phyloP scores from a whole-genome alignment of 2,797 vertebrate genomes.

The Alectoris magna region DNA sequence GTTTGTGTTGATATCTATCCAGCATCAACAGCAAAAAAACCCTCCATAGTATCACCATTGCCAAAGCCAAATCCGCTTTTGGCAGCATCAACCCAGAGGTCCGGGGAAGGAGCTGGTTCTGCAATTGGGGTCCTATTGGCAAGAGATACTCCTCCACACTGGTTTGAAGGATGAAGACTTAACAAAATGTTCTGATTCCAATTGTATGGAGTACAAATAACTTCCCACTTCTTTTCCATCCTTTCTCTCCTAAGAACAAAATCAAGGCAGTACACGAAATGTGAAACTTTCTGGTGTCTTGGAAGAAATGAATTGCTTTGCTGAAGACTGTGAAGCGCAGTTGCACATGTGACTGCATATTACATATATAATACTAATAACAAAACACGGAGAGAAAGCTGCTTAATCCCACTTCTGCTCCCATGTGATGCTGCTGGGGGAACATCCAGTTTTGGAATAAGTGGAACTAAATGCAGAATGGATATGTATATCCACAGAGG shows the following conservation, averaged over 20 bases:
- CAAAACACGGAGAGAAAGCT: conserved; percentile 45
- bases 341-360: conserved; percentile 27
- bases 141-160: neutral
- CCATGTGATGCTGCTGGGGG: conserved; percentile 6
- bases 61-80: neutral
- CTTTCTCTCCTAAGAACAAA: conserved; percentile 10
- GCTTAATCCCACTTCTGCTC: conserved; percentile 47
- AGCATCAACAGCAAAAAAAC: neutral
- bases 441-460: neutral
- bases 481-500: conserved; percentile 14
- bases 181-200: neutral
- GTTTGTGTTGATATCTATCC: neutral
- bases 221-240: neutral
- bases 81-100: neutral
- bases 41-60: neutral
- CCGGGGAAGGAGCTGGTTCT: neutral
- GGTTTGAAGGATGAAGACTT: neutral
- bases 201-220: neutral
- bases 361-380: conserved; percentile 42
- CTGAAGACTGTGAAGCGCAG: neutral
- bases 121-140: neutral
- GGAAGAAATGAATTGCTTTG: conserved; percentile 1
- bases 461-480: conserved; percentile 51
- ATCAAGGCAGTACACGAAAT: neutral
- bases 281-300: neutral